Conservation (phyloP, 2,113 vertebrate species). For the Picathartes gymnocephalus region DNA sequence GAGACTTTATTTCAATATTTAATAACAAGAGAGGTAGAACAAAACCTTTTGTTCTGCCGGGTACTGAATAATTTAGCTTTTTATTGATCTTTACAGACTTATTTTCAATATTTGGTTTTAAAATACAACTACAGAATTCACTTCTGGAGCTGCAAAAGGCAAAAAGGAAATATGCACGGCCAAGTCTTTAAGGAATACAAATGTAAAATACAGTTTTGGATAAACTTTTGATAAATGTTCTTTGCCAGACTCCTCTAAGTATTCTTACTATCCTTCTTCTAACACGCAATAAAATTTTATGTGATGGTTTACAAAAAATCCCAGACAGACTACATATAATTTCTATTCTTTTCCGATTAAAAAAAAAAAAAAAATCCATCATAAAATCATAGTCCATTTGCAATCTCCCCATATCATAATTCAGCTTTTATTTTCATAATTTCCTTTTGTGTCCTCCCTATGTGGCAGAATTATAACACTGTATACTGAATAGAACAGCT, state of each 20-base stretch:
- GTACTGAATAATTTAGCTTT: conserved; percentile 10
- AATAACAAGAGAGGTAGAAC: background rate
- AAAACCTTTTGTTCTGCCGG: background rate
- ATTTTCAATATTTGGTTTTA: conserved; percentile 32
- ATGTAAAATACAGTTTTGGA: background rate
- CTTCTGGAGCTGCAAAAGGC: background rate
- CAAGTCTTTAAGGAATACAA: background rate
- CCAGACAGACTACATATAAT: background rate
- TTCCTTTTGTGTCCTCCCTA: background rate
- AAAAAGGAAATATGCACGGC: background rate
- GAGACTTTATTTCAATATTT: conserved; percentile 10
- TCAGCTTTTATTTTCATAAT: background rate
- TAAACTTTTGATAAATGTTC: background rate
- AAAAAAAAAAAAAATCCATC: background rate
- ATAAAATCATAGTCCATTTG: background rate
- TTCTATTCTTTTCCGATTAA: background rate
- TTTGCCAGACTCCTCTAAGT: background rate
- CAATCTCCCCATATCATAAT: background rate
- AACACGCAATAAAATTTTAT: background rate
- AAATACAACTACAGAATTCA: background rate
- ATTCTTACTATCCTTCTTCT: background rate
- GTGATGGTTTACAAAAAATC: background rate
- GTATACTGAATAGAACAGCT: background rate
- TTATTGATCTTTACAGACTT: conserved; percentile 7
- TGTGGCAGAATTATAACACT: background rate